phyloP scores from a whole-genome alignment of 2,113 vertebrate species.

The Smithornis capensis region DNA sequence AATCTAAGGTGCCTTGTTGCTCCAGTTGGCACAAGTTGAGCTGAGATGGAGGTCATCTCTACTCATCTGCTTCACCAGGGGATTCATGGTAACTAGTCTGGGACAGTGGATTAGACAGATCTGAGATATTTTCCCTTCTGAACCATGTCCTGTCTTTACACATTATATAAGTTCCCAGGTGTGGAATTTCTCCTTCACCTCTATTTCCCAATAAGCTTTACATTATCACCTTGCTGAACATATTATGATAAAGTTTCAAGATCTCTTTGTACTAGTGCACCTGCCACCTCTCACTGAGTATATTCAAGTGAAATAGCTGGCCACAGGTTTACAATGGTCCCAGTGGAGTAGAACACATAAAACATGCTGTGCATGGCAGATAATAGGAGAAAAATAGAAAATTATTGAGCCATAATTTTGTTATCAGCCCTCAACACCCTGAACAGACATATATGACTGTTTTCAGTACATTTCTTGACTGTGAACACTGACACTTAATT shows the following conservation, averaged over 20 bases:
- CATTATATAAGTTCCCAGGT: neutral
- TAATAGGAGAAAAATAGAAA: neutral
- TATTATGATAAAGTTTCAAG: constrained; percentile 13
- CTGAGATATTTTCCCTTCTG: neutral
- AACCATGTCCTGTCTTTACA: constrained; percentile 17
- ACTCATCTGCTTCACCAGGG: neutral
- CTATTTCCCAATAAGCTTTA: neutral
- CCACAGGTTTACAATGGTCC: neutral
- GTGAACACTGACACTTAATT: neutral
- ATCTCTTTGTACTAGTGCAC: neutral
- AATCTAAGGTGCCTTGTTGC: neutral
- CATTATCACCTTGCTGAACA: constrained; percentile 11
- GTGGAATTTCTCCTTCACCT: constrained; percentile 7
- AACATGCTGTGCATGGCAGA: neutral
- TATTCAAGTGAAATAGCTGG: neutral
- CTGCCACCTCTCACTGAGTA: neutral
- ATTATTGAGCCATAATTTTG: neutral
- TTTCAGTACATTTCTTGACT: neutral
- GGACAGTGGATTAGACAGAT: neutral
- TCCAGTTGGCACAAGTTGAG: neutral
- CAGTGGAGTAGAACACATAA: neutral
- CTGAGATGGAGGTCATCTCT: constrained; percentile 4
- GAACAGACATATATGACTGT: neutral
- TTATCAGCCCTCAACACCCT: neutral
- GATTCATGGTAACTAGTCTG: neutral